These are phyloP conservation scores for Ursus arctos DNA, from an alignment of 2,113 vertebrate species.

Conservation along the genomic window DNA sequence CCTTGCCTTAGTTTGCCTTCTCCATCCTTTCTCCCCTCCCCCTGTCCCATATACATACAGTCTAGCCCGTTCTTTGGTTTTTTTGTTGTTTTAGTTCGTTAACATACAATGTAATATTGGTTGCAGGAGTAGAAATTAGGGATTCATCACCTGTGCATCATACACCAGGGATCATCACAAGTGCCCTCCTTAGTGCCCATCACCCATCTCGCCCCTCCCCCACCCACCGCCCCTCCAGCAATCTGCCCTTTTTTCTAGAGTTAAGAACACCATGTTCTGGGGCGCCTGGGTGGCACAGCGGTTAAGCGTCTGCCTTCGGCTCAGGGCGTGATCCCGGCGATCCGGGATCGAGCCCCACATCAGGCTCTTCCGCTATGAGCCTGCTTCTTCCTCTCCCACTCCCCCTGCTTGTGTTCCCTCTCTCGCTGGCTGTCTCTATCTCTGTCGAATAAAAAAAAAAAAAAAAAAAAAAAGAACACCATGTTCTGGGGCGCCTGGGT, in stretches of 20 bases:
- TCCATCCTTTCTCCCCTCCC: neutral
- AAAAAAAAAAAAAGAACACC: neutral
- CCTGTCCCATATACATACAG: fast-evolving
- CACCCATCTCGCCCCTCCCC: neutral
- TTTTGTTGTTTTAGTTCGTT: neutral
- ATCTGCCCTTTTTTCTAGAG: neutral
- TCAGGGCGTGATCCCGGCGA: too few relatives aligned
- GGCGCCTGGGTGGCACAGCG: too few relatives aligned
- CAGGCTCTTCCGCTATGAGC: too few relatives aligned
- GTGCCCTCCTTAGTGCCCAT: neutral
- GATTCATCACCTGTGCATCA: too few relatives aligned
- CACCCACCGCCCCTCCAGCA: neutral
- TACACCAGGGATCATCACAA: neutral
- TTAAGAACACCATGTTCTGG: neutral
- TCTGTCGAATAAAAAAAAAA: too few relatives aligned
- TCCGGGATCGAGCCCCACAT: too few relatives aligned
- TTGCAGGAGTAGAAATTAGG: neutral
- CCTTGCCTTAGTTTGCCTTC: neutral
- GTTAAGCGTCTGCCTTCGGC: too few relatives aligned
- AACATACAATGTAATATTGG: neutral
- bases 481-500: neutral
- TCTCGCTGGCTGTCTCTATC: too few relatives aligned
- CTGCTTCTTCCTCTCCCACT: too few relatives aligned
- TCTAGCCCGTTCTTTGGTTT: neutral
- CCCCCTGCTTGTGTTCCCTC: too few relatives aligned